phyloP scores from a whole-genome alignment of 2,113 vertebrate species.

The Strix aluco region DNA sequence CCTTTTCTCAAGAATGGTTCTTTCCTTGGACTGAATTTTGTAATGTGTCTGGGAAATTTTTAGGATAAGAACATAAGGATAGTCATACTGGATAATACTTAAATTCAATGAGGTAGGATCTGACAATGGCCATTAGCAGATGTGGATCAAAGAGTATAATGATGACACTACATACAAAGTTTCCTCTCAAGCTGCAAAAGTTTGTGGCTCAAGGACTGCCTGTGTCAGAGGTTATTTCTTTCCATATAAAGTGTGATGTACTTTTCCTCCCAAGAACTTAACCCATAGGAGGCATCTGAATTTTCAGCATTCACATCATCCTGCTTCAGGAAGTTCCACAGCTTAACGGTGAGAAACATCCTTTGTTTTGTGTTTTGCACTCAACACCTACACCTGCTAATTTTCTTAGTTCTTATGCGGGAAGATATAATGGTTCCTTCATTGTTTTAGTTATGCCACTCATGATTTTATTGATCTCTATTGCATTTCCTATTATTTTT shows the following conservation, averaged over 20 bases:
- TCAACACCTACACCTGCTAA: background rate
- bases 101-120: background rate
- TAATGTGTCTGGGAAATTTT: background rate
- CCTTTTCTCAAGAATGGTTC: background rate
- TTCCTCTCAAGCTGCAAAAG: background rate
- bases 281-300: background rate
- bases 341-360: background rate
- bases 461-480: background rate
- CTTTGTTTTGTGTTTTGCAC: background rate
- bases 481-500: background rate
- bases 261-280: background rate
- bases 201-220: background rate
- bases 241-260: background rate
- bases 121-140: background rate
- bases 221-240: background rate
- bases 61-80: background rate
- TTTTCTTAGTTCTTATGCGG: background rate
- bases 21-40: background rate
- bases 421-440: background rate
- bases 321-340: background rate
- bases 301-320: background rate
- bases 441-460: background rate
- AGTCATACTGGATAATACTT: background rate
- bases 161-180: background rate
- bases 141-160: background rate